phyloP scores from a whole-genome alignment of 2,888 invertebrate genomes.

The Xanthia togata region DNA sequence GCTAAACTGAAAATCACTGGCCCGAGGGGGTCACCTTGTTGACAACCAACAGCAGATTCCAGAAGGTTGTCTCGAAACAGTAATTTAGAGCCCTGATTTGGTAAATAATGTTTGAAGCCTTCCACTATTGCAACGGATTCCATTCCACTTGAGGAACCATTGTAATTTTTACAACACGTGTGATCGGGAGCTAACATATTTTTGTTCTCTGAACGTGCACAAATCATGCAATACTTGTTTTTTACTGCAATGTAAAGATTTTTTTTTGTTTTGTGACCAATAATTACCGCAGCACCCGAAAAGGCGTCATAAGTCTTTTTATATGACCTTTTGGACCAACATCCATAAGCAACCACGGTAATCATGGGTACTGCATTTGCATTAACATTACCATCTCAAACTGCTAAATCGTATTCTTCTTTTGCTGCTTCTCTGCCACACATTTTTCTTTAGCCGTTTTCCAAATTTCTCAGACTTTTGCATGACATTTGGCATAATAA shows the following conservation, averaged over 20 bases:
- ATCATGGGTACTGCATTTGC: conserved; percentile 1
- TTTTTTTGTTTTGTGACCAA: conserved; percentile 5
- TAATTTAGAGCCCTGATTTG: conserved; percentile 3
- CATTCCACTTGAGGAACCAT: conserved; percentile 16
- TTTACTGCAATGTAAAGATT: not conserved
- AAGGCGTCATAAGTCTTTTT: not conserved
- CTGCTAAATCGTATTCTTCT: conserved; percentile 9
- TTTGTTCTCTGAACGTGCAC: conserved; percentile 1
- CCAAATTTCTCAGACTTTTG: conserved; percentile 6
- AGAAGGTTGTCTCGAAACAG: too few relatives aligned
- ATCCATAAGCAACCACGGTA: conserved; percentile 3
- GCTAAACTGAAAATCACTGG: too few relatives aligned
- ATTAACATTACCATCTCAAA: not conserved
- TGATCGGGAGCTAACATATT: conserved; percentile 1
- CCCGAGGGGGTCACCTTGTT: too few relatives aligned
- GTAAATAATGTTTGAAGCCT: conserved; percentile 1
- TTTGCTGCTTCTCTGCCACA: conserved; percentile 12
- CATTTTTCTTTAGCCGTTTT: conserved; percentile 8
- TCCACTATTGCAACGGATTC: conserved; percentile 5
- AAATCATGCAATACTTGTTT: conserved; percentile 1
- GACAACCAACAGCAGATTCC: too few relatives aligned
- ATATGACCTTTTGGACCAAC: conserved; percentile 2
- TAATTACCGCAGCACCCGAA: conserved; percentile 16
- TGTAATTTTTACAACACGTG: conserved; percentile 64
- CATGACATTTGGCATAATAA: not conserved